Evolutionary conservation across 2,888 invertebrate genomes (phyloP), one percentile per base, ranked within the genome.

Genomic region (Ectemnius lituratus): DNA sequence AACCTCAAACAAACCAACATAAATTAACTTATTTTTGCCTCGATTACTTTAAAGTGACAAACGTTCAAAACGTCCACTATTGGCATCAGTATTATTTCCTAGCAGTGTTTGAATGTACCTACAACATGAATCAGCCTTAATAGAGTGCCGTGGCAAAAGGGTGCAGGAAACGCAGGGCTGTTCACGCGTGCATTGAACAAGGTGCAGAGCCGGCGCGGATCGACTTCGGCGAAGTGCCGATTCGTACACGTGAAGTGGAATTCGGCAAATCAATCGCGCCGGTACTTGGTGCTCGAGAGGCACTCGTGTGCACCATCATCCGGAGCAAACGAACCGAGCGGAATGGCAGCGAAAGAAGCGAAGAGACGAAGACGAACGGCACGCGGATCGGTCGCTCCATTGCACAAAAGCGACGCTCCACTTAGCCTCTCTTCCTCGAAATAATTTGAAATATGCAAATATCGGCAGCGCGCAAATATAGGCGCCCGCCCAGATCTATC

Each of bases 371-470:
- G 76, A 78, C 60, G 74, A 82, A 75, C 61, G 62, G 37, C 37
- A 37, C 27, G 46, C 58, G 70, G 72, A 81, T 78, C 37, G 37
- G 52, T 11, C 78, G 80, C 72, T 76, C 81, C 79, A 79, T 80
- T 79, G 81, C 76, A 67, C 74, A 63, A 63, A 65, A 64, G 72
- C 71, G 73, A 78, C 76, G 80, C 82, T 83, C 78, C 80, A 79
- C 78, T 82, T 79, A 80, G 78, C 79, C 66, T 82, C 37, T 37
- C 77, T 84, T 86, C 82, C 82, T 79, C 81, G 82, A 85, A 86
- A 86, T 86, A 86, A 86, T 87, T 86, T 85, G 83, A 87, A 85
- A 85, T 86, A 86, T 86, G 86, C 85, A 86, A 86, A 86, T 86
- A 73, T 70, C 75, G 75, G 76, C 67, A 73, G 73, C 76, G 81